Evolutionary conservation across 2,113 vertebrate species (phyloP).

Genomic region (Protobothrops flavoviridis): DNA sequence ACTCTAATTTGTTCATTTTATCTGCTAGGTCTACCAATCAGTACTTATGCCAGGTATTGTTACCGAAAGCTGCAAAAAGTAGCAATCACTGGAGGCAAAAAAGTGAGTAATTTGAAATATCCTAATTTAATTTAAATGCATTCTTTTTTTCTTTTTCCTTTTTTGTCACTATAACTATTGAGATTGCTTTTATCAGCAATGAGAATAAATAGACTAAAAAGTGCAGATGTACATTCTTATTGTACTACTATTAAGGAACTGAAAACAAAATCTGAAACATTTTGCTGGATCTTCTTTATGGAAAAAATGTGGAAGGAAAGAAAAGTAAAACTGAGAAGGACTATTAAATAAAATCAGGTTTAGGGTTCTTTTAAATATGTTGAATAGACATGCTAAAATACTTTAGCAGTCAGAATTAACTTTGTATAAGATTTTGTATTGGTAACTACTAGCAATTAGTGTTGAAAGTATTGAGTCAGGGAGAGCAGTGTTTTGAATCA

Average conservation of each 20-base stretch:
- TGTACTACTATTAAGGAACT: not conserved
- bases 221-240: not conserved
- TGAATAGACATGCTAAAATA: not conserved
- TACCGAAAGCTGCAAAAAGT: slow-evolving; percentile 88
- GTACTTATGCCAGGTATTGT: slow-evolving; percentile 88
- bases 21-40: slow-evolving; percentile 79
- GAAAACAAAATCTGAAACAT: not conserved
- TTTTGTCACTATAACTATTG: not conserved
- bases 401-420: not conserved
- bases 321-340: not conserved
- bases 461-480: not conserved
- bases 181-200: not conserved
- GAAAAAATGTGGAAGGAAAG: not conserved
- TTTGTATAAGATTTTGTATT: not conserved
- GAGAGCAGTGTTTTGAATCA: not conserved
- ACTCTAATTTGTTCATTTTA: fast-evolving
- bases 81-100: slow-evolving; percentile 84
- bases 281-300: not conserved
- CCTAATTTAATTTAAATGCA: not conserved
- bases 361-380: not conserved
- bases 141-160: not conserved
- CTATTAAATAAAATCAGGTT: not conserved
- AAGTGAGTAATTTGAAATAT: slow-evolving; percentile 68
- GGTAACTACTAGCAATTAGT: not conserved
- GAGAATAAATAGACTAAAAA: not conserved